Percentiles rank a stretch among this genome's conserved stretches.
Evolutionary conservation across 2,797 vertebrate genomes (phyloP).

Genomic region (Coluber constrictor): DNA sequence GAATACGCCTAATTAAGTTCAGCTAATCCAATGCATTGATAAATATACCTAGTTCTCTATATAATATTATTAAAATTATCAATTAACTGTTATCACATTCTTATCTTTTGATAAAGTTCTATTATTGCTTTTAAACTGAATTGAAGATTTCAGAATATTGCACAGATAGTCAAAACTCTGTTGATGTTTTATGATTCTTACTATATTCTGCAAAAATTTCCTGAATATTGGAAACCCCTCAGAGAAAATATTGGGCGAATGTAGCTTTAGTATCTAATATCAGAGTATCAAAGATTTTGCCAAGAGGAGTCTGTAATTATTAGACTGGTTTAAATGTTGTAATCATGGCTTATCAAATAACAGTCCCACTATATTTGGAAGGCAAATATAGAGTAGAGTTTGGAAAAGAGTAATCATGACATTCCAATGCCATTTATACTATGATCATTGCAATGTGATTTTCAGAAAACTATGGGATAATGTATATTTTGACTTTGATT

Average conservation of each 20-base stretch:
- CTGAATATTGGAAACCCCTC: neutral
- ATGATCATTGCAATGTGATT: neutral
- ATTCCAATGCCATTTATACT: neutral
- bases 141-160: neutral
- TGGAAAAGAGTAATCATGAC: neutral
- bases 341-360: neutral
- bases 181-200: neutral
- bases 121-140: neutral
- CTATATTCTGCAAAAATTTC: neutral
- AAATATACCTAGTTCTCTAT: neutral
- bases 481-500: neutral
- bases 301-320: neutral
- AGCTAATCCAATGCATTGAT: neutral
- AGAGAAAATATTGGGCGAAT: neutral
- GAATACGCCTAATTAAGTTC: neutral
- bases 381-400: neutral
- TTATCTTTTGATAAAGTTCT: neutral
- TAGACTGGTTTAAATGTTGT: neutral
- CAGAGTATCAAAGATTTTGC: neutral
- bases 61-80: neutral
- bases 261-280: neutral
- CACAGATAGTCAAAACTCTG: neutral
- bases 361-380: neutral
- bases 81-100: neutral
- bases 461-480: neutral